A percentile compares a stretch with the other conserved stretches of the same genome.
Evolutionary conservation across 2,113 vertebrate genomes (phyloP).

Genomic region (Rhegmatorhina hoffmannsi): DNA sequence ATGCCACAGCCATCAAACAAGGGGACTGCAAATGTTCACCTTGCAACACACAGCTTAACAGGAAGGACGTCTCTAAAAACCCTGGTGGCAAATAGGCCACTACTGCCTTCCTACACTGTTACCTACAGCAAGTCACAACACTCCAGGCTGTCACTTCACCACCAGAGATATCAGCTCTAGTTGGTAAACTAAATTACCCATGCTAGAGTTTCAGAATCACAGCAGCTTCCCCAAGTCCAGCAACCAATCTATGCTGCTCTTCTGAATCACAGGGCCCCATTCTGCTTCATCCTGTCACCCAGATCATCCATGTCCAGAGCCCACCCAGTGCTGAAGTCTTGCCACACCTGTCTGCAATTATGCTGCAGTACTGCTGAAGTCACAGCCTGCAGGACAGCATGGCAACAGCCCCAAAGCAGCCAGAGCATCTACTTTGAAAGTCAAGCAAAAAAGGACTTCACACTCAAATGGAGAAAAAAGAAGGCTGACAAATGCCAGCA

Average conservation of each 20-base stretch:
- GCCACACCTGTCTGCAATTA: background rate
- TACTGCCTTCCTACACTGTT: background rate
- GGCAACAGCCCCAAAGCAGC: background rate
- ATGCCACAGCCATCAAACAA: background rate
- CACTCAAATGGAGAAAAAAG: background rate
- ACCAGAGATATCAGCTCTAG: background rate
- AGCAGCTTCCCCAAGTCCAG: background rate
- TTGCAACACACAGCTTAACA: background rate
- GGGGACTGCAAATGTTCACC: background rate
- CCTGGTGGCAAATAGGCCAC: background rate
- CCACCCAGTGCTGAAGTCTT: background rate
- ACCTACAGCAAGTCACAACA: background rate
- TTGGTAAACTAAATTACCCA: background rate
- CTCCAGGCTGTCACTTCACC: background rate
- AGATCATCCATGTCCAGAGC: accelerated
- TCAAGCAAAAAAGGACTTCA: background rate
- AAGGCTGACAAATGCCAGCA: background rate
- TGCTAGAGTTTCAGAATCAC: background rate
- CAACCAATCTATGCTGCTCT: background rate
- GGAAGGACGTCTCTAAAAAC: background rate
- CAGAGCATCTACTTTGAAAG: background rate
- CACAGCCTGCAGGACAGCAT: background rate
- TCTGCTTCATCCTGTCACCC: background rate
- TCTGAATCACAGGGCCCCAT: background rate
- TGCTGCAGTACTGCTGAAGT: background rate